phyloP scores from a whole-genome alignment of 2,113 vertebrate genomes.

The Scatophagus argus region DNA sequence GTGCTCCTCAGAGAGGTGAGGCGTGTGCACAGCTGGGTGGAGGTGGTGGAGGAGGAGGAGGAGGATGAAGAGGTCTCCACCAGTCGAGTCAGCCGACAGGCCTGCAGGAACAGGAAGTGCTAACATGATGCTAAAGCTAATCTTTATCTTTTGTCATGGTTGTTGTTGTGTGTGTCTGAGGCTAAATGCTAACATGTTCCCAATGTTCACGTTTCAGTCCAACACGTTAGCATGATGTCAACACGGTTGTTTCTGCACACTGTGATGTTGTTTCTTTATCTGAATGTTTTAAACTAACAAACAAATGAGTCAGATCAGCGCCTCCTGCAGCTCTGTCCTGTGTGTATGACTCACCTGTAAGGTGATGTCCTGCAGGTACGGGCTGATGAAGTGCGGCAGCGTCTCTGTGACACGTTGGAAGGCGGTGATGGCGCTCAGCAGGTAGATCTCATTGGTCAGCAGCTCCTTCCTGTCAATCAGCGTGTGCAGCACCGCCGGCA shows the following conservation, averaged over 20 bases:
- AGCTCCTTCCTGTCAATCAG: conserved; percentile 87
- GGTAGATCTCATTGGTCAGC: conserved; percentile 88
- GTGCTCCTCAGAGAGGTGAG: conserved; percentile 86
- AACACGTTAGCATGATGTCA: no score
- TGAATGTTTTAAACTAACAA: no score
- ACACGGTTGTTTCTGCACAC: no score
- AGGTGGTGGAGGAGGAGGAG: conserved; percentile 65
- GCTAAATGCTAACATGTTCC: no score
- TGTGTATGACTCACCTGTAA: conserved; percentile 82
- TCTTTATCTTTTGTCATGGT: no score
- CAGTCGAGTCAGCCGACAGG: conserved; percentile 87
- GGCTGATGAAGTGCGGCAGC: conserved; percentile 93
- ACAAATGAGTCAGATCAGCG: no score
- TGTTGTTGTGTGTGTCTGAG: no score
- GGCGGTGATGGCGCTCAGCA: conserved; percentile 92
- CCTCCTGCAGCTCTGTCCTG: no score
- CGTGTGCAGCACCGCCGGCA: conserved; percentile 88
- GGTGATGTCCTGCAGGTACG: conserved; percentile 89
- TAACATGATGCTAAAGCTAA: neutral
- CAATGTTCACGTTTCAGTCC: no score
- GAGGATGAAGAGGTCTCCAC: conserved; percentile 79
- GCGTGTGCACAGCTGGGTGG: conserved; percentile 84
- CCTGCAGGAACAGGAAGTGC: conserved; percentile 72
- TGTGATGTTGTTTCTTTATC: no score
- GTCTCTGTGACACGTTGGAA: conserved; percentile 92